Evolutionary conservation across 1,140 invertebrate genomes (phyloP).

Genomic region (Prorops nasuta): DNA sequence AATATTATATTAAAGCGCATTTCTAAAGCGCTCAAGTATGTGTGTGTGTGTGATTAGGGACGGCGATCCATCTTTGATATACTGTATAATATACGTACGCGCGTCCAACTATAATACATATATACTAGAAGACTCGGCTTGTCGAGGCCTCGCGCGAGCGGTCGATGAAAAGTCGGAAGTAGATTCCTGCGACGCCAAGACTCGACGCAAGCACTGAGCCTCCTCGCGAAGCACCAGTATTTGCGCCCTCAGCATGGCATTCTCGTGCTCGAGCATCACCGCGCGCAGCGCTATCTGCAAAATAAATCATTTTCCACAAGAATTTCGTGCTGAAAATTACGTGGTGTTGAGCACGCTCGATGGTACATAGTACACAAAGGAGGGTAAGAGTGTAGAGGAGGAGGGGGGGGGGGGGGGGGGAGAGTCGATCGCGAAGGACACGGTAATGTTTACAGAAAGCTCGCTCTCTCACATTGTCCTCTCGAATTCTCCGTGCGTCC

Average conservation of each 20-base stretch:
- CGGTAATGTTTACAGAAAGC: not conserved
- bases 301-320: slow-evolving; percentile 5
- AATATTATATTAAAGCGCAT: no score
- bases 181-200: no score
- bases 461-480: slow-evolving; percentile 79
- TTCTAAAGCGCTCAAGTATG: no score
- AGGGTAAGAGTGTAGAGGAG: not conserved
- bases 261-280: slow-evolving; percentile 80
- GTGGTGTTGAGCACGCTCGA: no score
- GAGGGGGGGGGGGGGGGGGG: no score
- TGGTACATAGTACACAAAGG: not conserved
- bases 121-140: no score
- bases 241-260: slow-evolving; percentile 78
- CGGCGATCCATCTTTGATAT: no score
- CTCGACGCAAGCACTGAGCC: slow-evolving; percentile 67
- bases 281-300: slow-evolving; percentile 76
- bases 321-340: not conserved
- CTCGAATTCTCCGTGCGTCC: slow-evolving; percentile 79
- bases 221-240: slow-evolving; percentile 79
- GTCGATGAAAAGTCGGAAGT: no score
- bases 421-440: not conserved
- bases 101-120: no score
- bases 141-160: no score
- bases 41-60: no score
- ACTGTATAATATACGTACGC: no score